phyloP scores from a whole-genome alignment of 2,797 vertebrate species.

The Lycodopsis pacificus region DNA sequence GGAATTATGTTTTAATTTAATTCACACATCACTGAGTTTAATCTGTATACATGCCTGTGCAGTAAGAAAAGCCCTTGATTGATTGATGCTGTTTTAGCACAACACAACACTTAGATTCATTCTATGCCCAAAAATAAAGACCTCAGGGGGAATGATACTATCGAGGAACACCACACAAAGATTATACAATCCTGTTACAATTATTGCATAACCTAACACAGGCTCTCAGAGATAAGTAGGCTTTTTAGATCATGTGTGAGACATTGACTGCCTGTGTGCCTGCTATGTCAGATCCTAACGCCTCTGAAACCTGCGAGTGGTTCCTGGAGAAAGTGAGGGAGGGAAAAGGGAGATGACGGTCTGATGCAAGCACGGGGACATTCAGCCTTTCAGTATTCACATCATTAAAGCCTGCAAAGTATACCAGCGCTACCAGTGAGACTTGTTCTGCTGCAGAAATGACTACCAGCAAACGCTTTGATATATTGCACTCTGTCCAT shows the following conservation, averaged over 20 bases:
- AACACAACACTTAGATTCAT: slow-evolving; percentile 12
- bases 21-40: slow-evolving; percentile 9
- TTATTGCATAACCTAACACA: slow-evolving; percentile 65
- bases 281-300: slow-evolving; percentile 55
- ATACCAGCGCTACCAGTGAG: slow-evolving; percentile 46
- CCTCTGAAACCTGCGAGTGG: slow-evolving; percentile 52
- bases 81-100: slow-evolving; percentile 4
- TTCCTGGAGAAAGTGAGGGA: slow-evolving; percentile 49
- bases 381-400: slow-evolving; percentile 63
- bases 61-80: not conserved
- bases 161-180: slow-evolving; percentile 41
- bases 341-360: slow-evolving; percentile 29
- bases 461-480: slow-evolving; percentile 39
- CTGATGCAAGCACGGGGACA: slow-evolving; percentile 64
- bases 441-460: slow-evolving; percentile 34
- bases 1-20: not conserved
- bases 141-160: slow-evolving; percentile 31
- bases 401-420: slow-evolving; percentile 63
- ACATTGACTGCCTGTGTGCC: slow-evolving; percentile 50
- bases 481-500: slow-evolving; percentile 21
- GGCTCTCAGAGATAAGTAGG: slow-evolving; percentile 58
- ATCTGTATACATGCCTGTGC: slow-evolving; percentile 2
- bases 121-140: slow-evolving; percentile 22
- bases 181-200: slow-evolving; percentile 62
- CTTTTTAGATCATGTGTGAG: slow-evolving; percentile 63